phyloP scores from a whole-genome alignment of 2,797 vertebrate genomes.

The Cercopithecus petaurista region DNA sequence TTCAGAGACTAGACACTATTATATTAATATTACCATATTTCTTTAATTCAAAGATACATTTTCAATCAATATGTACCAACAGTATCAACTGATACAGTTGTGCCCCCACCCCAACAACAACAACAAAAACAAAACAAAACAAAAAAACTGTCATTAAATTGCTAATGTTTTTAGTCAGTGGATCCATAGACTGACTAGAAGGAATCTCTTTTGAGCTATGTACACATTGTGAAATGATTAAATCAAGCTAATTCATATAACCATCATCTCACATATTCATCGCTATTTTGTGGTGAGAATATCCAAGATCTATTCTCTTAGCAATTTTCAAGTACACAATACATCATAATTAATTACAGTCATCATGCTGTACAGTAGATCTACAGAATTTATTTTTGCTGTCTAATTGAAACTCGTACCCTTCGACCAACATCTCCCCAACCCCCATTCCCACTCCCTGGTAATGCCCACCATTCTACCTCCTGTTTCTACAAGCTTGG shows the following conservation, averaged over 20 bases:
- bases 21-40: background rate
- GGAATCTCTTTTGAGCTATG: background rate
- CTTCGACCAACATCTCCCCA: background rate
- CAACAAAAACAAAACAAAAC: background rate
- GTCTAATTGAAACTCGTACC: background rate
- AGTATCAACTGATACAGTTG: background rate
- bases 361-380: background rate
- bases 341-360: too few relatives aligned
- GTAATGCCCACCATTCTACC: background rate
- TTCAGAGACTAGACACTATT: background rate
- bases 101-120: too few relatives aligned
- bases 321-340: background rate
- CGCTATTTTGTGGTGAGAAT: background rate
- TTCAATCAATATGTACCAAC: background rate
- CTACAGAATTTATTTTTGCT: background rate
- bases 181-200: background rate
- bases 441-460: background rate
- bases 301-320: background rate
- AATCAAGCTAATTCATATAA: background rate
- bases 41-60: background rate
- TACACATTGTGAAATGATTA: background rate
- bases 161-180: background rate
- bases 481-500: background rate
- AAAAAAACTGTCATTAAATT: background rate
- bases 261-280: background rate